Conservation (phyloP, 2,113 vertebrate species). For the Atractosteus spatula region DNA sequence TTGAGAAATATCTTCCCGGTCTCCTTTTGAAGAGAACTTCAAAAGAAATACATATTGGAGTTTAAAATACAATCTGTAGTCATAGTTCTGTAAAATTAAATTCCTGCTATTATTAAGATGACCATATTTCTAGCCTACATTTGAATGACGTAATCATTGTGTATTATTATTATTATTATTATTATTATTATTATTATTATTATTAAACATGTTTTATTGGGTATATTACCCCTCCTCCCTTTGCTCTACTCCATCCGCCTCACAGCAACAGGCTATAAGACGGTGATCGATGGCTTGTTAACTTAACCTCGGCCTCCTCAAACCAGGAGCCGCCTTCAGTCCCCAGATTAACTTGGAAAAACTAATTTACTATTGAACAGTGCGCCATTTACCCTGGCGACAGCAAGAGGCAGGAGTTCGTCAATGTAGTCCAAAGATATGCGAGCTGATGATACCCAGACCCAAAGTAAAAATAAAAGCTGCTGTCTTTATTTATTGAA, state of each 20-base stretch:
- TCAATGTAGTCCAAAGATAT: not conserved
- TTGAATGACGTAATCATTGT: too few relatives aligned
- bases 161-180: too few relatives aligned
- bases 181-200: too few relatives aligned
- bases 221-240: too few relatives aligned
- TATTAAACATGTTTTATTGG: too few relatives aligned
- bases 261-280: too few relatives aligned
- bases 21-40: not conserved
- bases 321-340: slow-evolving; percentile 9
- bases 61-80: not conserved
- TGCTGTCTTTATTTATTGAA: not conserved
- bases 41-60: not conserved
- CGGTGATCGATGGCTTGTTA: slow-evolving; percentile 17
- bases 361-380: not conserved
- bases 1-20: not conserved
- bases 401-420: not conserved
- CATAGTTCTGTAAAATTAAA: too few relatives aligned
- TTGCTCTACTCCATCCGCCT: too few relatives aligned
- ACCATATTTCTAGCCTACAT: not conserved
- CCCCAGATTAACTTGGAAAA: not conserved
- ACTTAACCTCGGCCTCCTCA: slow-evolving; percentile 19
- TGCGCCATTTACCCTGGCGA: not conserved
- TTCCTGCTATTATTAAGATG: too few relatives aligned
- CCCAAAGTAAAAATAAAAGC: too few relatives aligned
- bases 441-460: too few relatives aligned